Evolutionary conservation across 35 echinoderm and acorn worm genomes (phyloP).

Genomic region (Lytechinus variegatus): DNA sequence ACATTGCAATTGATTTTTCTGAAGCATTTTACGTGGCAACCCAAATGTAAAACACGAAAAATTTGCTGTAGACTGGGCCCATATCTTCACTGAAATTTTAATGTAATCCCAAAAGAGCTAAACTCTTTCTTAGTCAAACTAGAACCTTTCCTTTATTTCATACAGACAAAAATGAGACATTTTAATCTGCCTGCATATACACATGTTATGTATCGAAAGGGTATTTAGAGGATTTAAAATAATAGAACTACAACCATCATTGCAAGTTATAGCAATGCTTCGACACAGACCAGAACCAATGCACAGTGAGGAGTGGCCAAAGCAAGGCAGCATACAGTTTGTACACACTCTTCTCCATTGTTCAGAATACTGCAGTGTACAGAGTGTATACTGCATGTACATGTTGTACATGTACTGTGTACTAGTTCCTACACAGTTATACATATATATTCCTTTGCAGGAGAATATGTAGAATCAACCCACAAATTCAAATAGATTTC

Average conservation of each 20-base stretch:
- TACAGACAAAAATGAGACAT: not conserved
- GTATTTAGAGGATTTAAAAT: not conserved
- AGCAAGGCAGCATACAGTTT: slow-evolving; percentile 31
- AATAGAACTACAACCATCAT: not conserved
- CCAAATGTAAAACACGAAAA: not conserved
- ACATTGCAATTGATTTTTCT: not conserved
- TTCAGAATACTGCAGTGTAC: slow-evolving; percentile 28
- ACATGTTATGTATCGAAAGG: not conserved
- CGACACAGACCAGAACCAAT: slow-evolving; percentile 8
- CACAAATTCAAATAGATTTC: not conserved
- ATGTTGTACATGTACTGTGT: slow-evolving; percentile 25
- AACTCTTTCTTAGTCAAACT: not conserved
- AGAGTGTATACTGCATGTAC: not conserved
- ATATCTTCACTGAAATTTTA: not conserved
- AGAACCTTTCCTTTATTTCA: not conserved
- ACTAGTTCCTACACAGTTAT: not conserved
- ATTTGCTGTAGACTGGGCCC: not conserved
- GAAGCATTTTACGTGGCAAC: not conserved
- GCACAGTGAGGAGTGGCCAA: slow-evolving; percentile 32
- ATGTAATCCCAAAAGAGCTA: not conserved
- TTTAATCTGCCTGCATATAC: not conserved
- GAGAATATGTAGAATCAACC: not conserved
- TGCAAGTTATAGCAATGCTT: not conserved
- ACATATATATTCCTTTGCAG: not conserved
- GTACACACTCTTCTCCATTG: slow-evolving; percentile 48